These are phyloP conservation scores for Pseudobourletiella spinata DNA, from an alignment of 1,140 invertebrate genomes.

Conservation along the genomic window DNA sequence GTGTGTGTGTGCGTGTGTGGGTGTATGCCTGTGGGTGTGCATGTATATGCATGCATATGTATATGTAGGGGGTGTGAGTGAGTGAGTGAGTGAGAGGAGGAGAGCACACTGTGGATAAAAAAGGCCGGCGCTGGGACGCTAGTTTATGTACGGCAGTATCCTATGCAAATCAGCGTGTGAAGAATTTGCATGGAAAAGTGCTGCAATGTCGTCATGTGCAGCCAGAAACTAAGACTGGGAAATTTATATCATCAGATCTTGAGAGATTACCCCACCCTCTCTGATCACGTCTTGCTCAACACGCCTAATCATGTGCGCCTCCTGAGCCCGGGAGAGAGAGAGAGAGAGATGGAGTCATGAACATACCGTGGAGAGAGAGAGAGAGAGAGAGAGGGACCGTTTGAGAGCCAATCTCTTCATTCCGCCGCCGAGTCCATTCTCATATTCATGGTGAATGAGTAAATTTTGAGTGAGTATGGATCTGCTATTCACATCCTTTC, in stretches of 20 bases:
- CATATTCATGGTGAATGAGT: neutral
- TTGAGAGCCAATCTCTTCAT: neutral
- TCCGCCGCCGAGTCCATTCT: neutral
- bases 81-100: too few species aligned
- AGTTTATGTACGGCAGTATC: conserved; percentile 28
- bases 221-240: conserved; percentile 35
- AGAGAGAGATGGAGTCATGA: conserved; percentile 1
- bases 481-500: too few species aligned
- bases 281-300: conserved; percentile 34
- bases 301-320: conserved; percentile 27
- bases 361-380: neutral
- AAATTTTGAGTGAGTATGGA: too few species aligned
- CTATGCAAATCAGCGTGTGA: conserved; percentile 37
- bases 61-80: too few species aligned
- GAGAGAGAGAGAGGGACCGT: neutral
- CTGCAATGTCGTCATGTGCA: conserved; percentile 35
- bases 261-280: conserved; percentile 37
- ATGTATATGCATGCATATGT: too few species aligned
- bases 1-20: too few species aligned
- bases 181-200: conserved; percentile 38
- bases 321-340: neutral
- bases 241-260: conserved; percentile 38
- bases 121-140: neutral
- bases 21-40: too few species aligned
- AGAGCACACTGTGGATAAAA: too few species aligned